Conservation (phyloP, 2,113 vertebrate genomes). For the Heterochromis multidens region DNA sequence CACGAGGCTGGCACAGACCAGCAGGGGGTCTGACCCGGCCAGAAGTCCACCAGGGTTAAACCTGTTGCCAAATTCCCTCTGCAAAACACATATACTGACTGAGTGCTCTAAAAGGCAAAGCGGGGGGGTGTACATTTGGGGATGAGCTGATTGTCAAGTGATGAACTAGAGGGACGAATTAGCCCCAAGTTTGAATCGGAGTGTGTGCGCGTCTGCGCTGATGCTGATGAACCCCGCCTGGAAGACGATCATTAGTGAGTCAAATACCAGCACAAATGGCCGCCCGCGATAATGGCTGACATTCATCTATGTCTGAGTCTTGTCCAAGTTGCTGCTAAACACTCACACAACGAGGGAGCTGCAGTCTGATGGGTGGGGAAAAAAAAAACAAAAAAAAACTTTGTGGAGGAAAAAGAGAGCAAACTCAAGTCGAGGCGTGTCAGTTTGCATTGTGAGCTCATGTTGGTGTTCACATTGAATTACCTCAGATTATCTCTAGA, state of each 20-base stretch:
- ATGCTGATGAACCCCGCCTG: slow-evolving; percentile 51
- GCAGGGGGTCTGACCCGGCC: background rate
- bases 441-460: background rate
- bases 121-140: background rate
- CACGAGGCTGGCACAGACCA: background rate
- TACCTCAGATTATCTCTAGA: background rate
- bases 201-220: background rate
- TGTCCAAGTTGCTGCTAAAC: slow-evolving; percentile 60
- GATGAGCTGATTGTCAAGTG: background rate
- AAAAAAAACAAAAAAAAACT: background rate
- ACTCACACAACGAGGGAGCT: slow-evolving; percentile 22
- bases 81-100: background rate
- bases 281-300: slow-evolving; percentile 68
- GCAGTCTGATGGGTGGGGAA: slow-evolving; percentile 1
- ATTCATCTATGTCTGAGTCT: slow-evolving; percentile 71
- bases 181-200: slow-evolving; percentile 14
- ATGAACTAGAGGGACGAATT: slow-evolving; percentile 31
- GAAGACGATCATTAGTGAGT: slow-evolving; percentile 72
- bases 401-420: background rate
- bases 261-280: slow-evolving; percentile 72
- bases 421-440: background rate
- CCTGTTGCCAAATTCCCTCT: background rate
- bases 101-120: background rate
- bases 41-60: background rate
- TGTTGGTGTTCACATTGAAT: background rate